Evolutionary conservation across 2,888 invertebrate species (phyloP).

Genomic region (Adineta ricciae): DNA sequence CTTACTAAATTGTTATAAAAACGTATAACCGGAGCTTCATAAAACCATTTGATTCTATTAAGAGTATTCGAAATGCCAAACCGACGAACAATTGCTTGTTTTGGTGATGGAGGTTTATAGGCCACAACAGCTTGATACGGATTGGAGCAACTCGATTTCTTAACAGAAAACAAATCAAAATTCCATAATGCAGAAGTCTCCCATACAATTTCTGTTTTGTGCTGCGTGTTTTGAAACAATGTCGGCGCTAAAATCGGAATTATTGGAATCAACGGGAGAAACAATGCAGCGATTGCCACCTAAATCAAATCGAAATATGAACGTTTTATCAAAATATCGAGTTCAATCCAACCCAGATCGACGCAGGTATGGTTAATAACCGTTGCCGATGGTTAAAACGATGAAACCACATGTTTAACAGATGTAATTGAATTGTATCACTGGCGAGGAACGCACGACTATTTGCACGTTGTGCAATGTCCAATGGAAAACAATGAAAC

Average conservation of each 20-base stretch:
- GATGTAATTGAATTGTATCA: not conserved
- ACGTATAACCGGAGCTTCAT: not conserved
- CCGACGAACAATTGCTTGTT: not conserved
- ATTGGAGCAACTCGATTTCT: not conserved
- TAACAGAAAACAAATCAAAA: too few species aligned
- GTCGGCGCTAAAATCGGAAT: too few species aligned
- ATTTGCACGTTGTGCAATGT: not conserved
- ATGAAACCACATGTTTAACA: not conserved
- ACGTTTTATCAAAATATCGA: too few species aligned
- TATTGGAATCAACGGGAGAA: too few species aligned
- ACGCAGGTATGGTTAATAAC: not conserved
- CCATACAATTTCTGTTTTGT: not conserved
- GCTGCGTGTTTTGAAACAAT: not conserved
- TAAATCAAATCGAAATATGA: too few species aligned
- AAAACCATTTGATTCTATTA: not conserved
- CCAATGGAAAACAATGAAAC: not conserved
- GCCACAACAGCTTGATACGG: not conserved
- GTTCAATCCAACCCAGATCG: not conserved
- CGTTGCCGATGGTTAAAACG: not conserved
- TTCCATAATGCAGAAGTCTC: too few species aligned
- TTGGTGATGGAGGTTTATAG: not conserved
- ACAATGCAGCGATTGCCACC: too few species aligned
- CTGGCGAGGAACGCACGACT: not conserved
- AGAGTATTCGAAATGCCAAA: not conserved
- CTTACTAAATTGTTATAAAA: not conserved